Evolutionary conservation across 2,113 vertebrate genomes (phyloP).

Genomic region (Lasiurus cinereus): DNA sequence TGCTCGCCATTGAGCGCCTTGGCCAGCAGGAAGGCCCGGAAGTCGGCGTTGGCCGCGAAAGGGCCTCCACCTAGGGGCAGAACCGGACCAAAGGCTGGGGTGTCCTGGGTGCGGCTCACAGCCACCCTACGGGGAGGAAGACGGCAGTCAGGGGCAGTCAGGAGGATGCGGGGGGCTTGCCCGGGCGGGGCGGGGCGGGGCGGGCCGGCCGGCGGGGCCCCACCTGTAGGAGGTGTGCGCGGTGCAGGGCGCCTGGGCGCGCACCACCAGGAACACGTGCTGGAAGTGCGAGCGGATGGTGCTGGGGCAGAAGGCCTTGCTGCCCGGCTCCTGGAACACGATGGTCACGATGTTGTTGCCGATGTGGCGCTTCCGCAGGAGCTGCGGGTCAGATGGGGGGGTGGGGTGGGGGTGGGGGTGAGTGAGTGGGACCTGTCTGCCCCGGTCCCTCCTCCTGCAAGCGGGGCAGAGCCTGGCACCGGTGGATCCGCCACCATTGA

Average conservation of each 20-base stretch:
- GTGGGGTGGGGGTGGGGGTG: accelerated
- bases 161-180: not conserved
- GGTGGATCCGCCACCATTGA: not conserved
- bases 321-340: slow-evolving; percentile 95
- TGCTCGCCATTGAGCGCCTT: slow-evolving; percentile 95
- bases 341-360: slow-evolving; percentile 96
- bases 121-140: slow-evolving; percentile 88
- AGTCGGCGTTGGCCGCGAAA: slow-evolving; percentile 90
- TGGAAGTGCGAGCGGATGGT: slow-evolving; percentile 96
- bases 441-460: not conserved
- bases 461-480: not conserved
- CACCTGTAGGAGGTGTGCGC: slow-evolving; percentile 93
- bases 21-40: slow-evolving; percentile 94
- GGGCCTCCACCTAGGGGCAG: slow-evolving; percentile 90
- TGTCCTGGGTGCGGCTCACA: slow-evolving; percentile 95
- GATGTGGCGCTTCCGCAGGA: slow-evolving; percentile 95
- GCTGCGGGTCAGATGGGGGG: slow-evolving; percentile 82
- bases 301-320: slow-evolving; percentile 93
- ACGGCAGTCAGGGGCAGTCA: not conserved
- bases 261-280: slow-evolving; percentile 94
- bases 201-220: not conserved
- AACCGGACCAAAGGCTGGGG: slow-evolving; percentile 92
- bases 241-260: slow-evolving; percentile 90
- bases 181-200: not conserved
- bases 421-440: not conserved